Base-by-base conservation (phyloP, 2,113 vertebrate genomes). In the Platycercus adscitus region DNA sequence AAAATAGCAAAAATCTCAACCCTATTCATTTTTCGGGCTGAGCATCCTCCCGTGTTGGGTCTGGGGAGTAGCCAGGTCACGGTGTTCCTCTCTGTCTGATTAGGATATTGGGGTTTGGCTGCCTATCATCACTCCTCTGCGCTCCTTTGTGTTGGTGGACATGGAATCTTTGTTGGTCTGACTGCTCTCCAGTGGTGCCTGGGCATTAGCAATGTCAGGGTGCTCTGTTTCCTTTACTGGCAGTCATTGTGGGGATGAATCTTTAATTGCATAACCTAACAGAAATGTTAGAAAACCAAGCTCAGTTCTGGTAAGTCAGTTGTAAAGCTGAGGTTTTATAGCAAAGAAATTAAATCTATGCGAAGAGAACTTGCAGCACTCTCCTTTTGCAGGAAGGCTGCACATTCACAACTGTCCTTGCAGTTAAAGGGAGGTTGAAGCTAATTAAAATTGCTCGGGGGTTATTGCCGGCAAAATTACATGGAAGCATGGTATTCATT, bases 381-480 rank as follows among this genome's bases (percentile, higher is more conserved):
- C 70, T 53, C 1, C 50, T 70, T 76, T 76, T 61, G 21, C 17
- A 73, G 70, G 46, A 91, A 91, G 41, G 31, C 70, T 73, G 53
- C 37, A 19, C 31, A 46, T 65, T 49, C 46, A 64, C 53, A 89
- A 37, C 53, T 80, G 58, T 82, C 82, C 53, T 85, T 96, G 89
- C 63, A 73, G 66, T 70, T 91, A 94, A 88, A 39, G 20, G 53
- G 94, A 97, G 49, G 70, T 86, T 86, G 75, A 94, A 91, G 71
- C 31, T 89, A 95, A 97, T 95, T 94, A 93, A 89, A 91, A 91
- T 70, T 89, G 55, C 89, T 95, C 4, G 43, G 75, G 75, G 79
- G 79, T 88, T 89, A 85, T 85, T 94, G 63, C 93, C 53, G 80
- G 70, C 46, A 88, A 96, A 95, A 96, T 94, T 80, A 85, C 71